Base-by-base conservation (phyloP, 2,888 invertebrate genomes). In the Eulithis testata region DNA sequence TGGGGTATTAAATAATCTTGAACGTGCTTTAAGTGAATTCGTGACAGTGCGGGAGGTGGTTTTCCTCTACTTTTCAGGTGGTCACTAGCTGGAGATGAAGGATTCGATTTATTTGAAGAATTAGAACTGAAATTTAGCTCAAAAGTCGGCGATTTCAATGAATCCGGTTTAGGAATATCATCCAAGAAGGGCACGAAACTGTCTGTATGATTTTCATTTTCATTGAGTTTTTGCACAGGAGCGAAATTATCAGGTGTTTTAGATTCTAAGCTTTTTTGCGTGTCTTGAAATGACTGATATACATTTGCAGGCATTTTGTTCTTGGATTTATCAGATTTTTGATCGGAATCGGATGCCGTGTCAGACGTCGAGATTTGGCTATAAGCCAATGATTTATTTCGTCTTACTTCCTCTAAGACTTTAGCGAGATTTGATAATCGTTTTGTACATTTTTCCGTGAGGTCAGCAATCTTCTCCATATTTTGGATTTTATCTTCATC, bases 381-480 rank as follows among this genome's bases (percentile, higher is more conserved):
- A 57, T 91, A 92, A 40, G 79, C 87, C 60, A 85, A 74, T 11
- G 91, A 87, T 78, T 93, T 93, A 73, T 89, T 91, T 77, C 81
- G 88, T 67, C 93, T 85, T 2, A 93, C 93, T 85, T 93, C 89
- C 70, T 93, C 90, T 55, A 93, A 77, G 50, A 93, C 91, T 78
- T 89, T 90, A 4, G 92, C 91, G 31, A 93, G 84, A 73, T 88
- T 89, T 7, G 90, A 91, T 51, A 93, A 81, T n/a, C 92, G 82
- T 75, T 89, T 84, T 5, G 91, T 91, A 73, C 93, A 93, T 78
- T 89, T 90, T 75, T 93, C 91, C 6, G 93, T 93, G 31, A 92
- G 80, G 70, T 90, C 88, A 12, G 93, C 92, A 57, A 93, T 91
- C 82, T 91, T 92, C 73, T 92, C 92, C 88, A 92, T 93, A 71